A percentile compares a stretch with the other conserved stretches of the same genome.
Conservation (phyloP, 2,797 vertebrate genomes). For the Semaprochilodus insignis region DNA sequence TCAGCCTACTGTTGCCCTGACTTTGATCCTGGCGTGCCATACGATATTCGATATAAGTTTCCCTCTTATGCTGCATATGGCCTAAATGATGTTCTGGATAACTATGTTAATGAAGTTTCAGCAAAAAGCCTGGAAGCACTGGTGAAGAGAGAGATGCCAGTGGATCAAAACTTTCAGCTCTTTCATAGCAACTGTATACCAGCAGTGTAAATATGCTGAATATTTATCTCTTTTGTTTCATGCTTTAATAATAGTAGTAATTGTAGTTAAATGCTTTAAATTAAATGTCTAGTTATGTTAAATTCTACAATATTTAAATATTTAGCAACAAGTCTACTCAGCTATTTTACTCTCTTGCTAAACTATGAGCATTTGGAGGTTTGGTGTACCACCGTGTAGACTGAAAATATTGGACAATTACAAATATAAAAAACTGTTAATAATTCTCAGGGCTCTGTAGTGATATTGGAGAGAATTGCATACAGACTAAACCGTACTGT, state of each 20-base stretch:
- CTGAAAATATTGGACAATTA: too few species aligned
- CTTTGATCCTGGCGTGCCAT: constrained; percentile 69
- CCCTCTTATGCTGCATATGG: constrained; percentile 73
- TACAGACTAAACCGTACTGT: too few species aligned
- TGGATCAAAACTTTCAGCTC: constrained; percentile 79
- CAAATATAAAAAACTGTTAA: background rate
- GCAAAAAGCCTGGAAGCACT: constrained; percentile 77
- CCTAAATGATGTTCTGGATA: constrained; percentile 73
- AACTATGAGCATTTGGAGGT: background rate
- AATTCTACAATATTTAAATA: too few species aligned
- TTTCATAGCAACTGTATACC: constrained; percentile 77
- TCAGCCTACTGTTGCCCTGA: constrained; percentile 56
- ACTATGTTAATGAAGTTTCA: constrained; percentile 75
- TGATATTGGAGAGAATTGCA: too few species aligned
- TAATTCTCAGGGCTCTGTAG: too few species aligned
- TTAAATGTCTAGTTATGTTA: background rate
- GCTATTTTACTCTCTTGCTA: background rate
- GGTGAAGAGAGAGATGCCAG: constrained; percentile 74
- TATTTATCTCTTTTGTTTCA: background rate
- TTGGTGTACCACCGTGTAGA: background rate
- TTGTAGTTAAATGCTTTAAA: too few species aligned
- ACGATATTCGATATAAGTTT: constrained; percentile 76
- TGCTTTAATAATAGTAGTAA: background rate
- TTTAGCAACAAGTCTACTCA: too few species aligned
- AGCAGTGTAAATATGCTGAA: constrained; percentile 18